Evolutionary conservation across 2,888 invertebrate genomes (phyloP), one percentile per base, ranked within the genome.

Genomic region (Orthonevra nobilis): DNA sequence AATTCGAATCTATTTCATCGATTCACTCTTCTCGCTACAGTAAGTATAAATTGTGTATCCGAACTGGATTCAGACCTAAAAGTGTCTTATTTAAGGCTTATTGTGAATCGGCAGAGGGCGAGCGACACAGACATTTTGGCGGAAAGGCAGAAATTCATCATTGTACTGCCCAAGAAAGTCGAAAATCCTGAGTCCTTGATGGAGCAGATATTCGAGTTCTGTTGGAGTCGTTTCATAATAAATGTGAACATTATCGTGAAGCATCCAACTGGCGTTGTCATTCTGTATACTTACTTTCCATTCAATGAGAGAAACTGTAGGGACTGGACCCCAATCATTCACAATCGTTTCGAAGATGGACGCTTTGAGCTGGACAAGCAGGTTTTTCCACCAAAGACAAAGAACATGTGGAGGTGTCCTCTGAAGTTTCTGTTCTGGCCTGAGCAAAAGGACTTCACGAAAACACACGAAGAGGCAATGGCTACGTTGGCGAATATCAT

Each of bases 341-440:
- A 23, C 19, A 54, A 54, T 26, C 36, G 54, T n/a, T 54, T 54
- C 20, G n/a, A 38, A 15, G 38, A 54, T 15, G 54, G 54, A 15
- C 23, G 1, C 1, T 36, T 54, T 3, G 36, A 38, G 32, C 17
- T 2, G 26, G 23, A 12, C 3, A 20, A 36, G 7, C 20, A 20
- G n/a, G 1, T 23, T 12, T 54, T 54, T 23, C 6, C 34, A 14
- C 12, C 5, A 2, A 54, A 54, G 26, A 38, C 54, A 0, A 26
- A 3, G 1, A 54, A 54, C 26, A 26, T 54, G 4, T 38, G 36
- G 36, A 2, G 14, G 14, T 54, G 54, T 3, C 36, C 54, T 3
- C 10, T 54, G 7, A 26, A n/a, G n/a, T n/a, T n/a, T n/a, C n/a
- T n/a, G 3, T 5, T 14, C 23, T 38, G 23, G 36, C 2, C 9